phyloP scores from a whole-genome alignment of 2,113 vertebrate species.

The Perca schrenkii region DNA sequence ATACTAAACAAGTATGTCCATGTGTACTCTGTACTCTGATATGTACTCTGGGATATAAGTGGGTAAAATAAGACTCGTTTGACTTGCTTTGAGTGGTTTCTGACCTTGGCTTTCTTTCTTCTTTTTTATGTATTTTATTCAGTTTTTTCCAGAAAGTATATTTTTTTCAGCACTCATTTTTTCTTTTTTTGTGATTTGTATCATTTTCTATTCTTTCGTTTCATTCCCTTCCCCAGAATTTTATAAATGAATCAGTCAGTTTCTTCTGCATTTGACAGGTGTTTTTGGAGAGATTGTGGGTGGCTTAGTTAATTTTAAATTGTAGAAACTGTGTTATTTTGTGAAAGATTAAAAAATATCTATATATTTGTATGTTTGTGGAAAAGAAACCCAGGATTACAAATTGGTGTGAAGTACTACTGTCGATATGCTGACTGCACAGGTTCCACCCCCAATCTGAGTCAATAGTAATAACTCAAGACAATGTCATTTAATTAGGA shows the following conservation, averaged over 20 bases:
- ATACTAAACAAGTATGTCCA: not conserved
- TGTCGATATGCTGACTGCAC: too few species aligned
- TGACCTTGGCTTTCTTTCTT: not conserved
- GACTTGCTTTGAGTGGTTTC: not conserved
- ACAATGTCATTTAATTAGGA: too few species aligned
- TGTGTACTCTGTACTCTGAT: not conserved
- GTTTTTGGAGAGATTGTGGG: too few species aligned
- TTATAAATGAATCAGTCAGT: too few species aligned
- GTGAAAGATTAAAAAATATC: not conserved
- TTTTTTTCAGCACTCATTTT: not conserved
- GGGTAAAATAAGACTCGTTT: not conserved
- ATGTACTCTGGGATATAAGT: not conserved
- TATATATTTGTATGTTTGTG: too few species aligned
- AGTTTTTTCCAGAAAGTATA: not conserved
- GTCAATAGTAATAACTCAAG: too few species aligned
- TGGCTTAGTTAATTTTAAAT: not conserved
- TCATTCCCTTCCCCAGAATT: not conserved
- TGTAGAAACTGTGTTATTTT: not conserved
- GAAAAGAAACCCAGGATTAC: too few species aligned
- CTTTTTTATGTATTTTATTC: not conserved
- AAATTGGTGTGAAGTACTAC: too few species aligned
- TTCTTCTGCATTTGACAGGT: too few species aligned
- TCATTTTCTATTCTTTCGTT: not conserved
- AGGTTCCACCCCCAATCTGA: too few species aligned
- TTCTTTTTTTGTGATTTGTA: not conserved